phyloP scores from a whole-genome alignment of 2,113 vertebrate genomes.

The Neolamprologus falcicula region DNA sequence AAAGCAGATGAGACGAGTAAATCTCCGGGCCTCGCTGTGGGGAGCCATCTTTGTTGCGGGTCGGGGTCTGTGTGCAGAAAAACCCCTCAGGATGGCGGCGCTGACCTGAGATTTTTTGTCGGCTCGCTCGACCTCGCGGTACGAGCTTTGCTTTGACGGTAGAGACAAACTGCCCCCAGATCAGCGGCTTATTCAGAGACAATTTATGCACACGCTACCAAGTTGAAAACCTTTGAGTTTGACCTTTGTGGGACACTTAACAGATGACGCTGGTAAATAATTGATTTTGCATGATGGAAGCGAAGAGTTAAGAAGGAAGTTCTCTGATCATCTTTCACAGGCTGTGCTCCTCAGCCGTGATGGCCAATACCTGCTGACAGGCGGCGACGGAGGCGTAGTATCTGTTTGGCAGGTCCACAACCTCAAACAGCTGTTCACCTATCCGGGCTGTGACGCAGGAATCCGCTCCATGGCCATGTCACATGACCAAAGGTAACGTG shows the following conservation, averaged over 20 bases:
- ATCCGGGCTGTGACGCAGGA: constrained; percentile 92
- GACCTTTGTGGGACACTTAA: not conserved
- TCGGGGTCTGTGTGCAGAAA: constrained; percentile 5
- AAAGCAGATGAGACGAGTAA: constrained; percentile 71
- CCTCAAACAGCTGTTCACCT: constrained; percentile 88
- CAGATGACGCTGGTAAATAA: not conserved
- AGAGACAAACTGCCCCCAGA: constrained; percentile 22
- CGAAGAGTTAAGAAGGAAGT: not conserved
- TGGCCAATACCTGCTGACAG: constrained; percentile 93
- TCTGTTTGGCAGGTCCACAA: constrained; percentile 87
- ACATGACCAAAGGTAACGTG: constrained; percentile 89
- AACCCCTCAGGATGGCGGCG: not conserved
- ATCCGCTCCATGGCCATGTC: constrained; percentile 96
- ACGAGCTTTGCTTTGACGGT: constrained; percentile 11
- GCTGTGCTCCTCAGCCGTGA: constrained; percentile 91
- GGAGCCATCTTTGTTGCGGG: constrained; percentile 54
- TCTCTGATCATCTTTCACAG: constrained; percentile 47
- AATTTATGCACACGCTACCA: constrained; percentile 9
- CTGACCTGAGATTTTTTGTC: constrained; percentile 12
- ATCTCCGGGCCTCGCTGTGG: constrained; percentile 54
- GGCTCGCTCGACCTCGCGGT: constrained; percentile 10
- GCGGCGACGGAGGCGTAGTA: constrained; percentile 86
- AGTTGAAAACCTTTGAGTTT: not conserved
- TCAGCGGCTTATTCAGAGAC: not conserved
- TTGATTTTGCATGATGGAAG: not conserved